Percentiles rank a stretch among this genome's conserved stretches.
phyloP scores from a whole-genome alignment of 2,888 invertebrate species.

The Epsilonema sp. region DNA sequence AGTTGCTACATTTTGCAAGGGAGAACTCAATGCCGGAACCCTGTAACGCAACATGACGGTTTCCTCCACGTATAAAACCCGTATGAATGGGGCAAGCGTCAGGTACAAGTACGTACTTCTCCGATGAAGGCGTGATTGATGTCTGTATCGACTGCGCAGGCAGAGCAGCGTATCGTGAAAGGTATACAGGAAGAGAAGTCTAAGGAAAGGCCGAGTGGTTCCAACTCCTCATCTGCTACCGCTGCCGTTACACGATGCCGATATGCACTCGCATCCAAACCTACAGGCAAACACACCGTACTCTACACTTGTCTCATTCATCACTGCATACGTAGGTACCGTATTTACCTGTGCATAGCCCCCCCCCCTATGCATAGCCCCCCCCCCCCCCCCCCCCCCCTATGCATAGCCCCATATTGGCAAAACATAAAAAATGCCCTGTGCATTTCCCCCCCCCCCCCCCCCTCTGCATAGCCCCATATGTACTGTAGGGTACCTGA shows the following conservation, averaged over 20 bases:
- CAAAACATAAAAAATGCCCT: not conserved
- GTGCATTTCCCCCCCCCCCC: no score
- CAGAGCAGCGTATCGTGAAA: conserved; percentile 4
- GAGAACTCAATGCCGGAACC: conserved; percentile 31
- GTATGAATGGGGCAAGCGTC: not conserved
- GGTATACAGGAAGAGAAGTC: conserved; percentile 4
- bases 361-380: no score
- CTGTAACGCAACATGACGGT: not conserved
- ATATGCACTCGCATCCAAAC: conserved; percentile 3
- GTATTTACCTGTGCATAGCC: no score
- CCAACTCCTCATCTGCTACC: not conserved
- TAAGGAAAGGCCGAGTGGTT: not conserved
- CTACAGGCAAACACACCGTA: not conserved
- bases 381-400: no score
- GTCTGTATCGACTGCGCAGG: not conserved
- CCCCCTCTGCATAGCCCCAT: no score
- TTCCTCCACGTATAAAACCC: conserved; percentile 9
- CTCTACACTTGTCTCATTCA: not conserved
- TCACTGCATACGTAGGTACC: not conserved
- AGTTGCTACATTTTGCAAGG: conserved; percentile 45
- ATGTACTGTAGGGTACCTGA: no score
- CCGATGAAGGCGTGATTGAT: not conserved
- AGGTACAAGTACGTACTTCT: not conserved
- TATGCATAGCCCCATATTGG: no score
- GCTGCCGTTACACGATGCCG: not conserved